A percentile compares a stretch with the other conserved stretches of the same genome.
Evolutionary conservation across 2,797 vertebrate species (phyloP).

Genomic region (Intellagama lesueurii): DNA sequence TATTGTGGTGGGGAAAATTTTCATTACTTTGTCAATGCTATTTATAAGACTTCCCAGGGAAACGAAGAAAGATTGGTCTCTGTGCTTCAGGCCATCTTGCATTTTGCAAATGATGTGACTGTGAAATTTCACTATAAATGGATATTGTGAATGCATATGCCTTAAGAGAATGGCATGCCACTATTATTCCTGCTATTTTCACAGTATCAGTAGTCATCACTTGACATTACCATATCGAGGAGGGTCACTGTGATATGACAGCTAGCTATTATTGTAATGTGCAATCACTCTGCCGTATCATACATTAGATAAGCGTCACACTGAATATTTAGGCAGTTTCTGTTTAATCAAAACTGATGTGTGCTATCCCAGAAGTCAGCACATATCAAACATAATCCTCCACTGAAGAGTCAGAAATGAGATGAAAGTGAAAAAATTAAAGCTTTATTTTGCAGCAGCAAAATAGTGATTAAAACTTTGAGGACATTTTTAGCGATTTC

Average conservation of each 20-base stretch:
- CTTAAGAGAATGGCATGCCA: conserved; percentile 43
- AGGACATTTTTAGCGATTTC: not conserved
- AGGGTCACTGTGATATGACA: conserved; percentile 19
- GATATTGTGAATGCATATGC: conserved; percentile 19
- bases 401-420: not conserved
- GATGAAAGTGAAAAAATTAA: not conserved
- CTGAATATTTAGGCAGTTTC: not conserved
- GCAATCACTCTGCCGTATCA: conserved; percentile 30
- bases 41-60: conserved; percentile 42
- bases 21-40: conserved; percentile 47
- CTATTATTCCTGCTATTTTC: conserved; percentile 7
- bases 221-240: conserved; percentile 23
- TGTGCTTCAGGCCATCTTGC: conserved; percentile 45
- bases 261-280: conserved; percentile 9
- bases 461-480: not conserved
- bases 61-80: conserved; percentile 20
- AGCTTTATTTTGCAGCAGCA: not conserved
- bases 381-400: conserved; percentile 3
- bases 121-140: conserved; percentile 38
- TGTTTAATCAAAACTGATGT: conserved; percentile 21
- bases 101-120: conserved; percentile 19
- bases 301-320: not conserved
- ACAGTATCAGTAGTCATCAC: conserved; percentile 33
- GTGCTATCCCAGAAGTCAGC: not conserved
- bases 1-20: not conserved